Base-by-base conservation (phyloP, 2,888 invertebrate genomes). In the Melinaea menophilus region DNA sequence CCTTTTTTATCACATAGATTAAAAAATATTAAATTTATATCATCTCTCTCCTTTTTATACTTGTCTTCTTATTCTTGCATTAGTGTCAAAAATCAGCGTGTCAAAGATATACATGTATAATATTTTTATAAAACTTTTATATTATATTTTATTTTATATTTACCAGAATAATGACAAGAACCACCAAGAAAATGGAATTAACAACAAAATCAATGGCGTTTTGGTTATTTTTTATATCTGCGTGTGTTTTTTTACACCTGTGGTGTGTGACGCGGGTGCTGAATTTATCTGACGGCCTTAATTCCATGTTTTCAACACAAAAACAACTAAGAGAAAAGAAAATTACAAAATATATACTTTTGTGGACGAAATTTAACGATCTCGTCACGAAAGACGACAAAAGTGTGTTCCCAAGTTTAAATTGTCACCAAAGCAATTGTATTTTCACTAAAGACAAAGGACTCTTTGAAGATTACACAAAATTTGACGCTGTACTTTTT, bases 401-500 rank as follows among this genome's bases (percentile, higher is more conserved):
- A 65, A 55, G 57, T 55, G 54, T 59, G 56, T 67, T 66, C 31
- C 55, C 66, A 12, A 62, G 34, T 0, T 62, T 74, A 57, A 73
- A 75, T 45, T 82, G 80, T 63, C 62, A 73, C 31, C 55, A 72
- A 46, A 70, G 66, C 33, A 77, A 80, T 60, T 84, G 82, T 60
- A 58, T 75, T 61, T 75, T 82, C 31, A 80, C 79, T 9, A 64
- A 69, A 51, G 69, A 82, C 60, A 77, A 64, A 63, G 58, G 61
- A 56, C 33, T 68, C 35, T 68, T 77, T n/a, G 69, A 80, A 3
- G 74, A 78, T 62, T 69, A 67, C 45, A 71, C 70, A 7, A 61
- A 51, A 3, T 85, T 80, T 61, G 73, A 84, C 37, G 84, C 80
- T 35, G 65, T 85, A 46, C 13, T 82, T 37, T 85, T 81, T 64